These are phyloP conservation scores for Callyntrura sp. DNA, from an alignment of 2,888 invertebrate genomes.

Conservation along the genomic window DNA sequence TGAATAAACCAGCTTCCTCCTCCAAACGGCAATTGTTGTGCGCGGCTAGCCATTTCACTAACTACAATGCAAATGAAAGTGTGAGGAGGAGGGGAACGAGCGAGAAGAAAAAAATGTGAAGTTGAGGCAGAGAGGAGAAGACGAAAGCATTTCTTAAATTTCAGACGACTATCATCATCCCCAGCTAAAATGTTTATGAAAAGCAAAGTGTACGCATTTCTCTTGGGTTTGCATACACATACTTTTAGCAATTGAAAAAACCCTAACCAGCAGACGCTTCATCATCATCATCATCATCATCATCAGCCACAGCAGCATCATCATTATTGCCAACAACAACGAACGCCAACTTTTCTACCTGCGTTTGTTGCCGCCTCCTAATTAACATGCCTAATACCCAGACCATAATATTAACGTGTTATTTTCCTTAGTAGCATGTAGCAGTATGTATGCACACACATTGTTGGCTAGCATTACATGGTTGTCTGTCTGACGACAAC, in stretches of 20 bases:
- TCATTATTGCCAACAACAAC: background rate
- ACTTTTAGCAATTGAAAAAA: slow-evolving; percentile 38
- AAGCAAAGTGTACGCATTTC: background rate
- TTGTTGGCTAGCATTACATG: slow-evolving; percentile 32
- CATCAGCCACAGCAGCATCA: background rate
- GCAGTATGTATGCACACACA: background rate
- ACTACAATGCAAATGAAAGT: slow-evolving; percentile 25
- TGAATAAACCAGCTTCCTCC: slow-evolving; percentile 23
- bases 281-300: slow-evolving; percentile 41
- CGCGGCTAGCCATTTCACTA: background rate
- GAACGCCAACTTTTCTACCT: background rate
- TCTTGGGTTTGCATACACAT: background rate
- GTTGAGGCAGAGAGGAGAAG: slow-evolving; percentile 42
- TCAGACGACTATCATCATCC: background rate
- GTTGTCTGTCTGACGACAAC: slow-evolving; percentile 18
- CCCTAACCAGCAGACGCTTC: slow-evolving; percentile 66
- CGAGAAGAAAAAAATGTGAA: slow-evolving; percentile 43
- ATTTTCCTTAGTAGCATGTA: too few relatives aligned
- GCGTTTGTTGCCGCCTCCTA: background rate
- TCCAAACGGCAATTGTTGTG: background rate
- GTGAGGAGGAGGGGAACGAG: background rate
- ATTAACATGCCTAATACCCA: slow-evolving; percentile 14
- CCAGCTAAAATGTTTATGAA: background rate
- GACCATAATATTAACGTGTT: background rate
- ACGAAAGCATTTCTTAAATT: background rate